These are phyloP conservation scores for Betta splendens DNA, from an alignment of 2,797 vertebrate species.

Conservation along the genomic window DNA sequence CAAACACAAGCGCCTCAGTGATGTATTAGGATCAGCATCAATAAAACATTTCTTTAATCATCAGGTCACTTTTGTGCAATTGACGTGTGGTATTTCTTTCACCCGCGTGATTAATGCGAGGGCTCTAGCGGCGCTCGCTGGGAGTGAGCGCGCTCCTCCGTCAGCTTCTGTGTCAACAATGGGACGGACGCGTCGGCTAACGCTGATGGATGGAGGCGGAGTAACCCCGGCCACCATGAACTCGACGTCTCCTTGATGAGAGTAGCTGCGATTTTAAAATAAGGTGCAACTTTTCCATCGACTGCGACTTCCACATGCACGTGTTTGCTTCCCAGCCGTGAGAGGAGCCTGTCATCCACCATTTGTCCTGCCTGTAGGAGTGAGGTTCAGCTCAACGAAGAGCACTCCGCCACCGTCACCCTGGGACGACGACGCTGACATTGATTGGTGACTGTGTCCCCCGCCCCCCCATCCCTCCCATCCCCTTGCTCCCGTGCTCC, in stretches of 20 bases:
- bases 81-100: background rate
- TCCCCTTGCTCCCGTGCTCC: conserved; percentile 70
- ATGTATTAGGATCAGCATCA: too few relatives aligned
- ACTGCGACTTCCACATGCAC: conserved; percentile 19
- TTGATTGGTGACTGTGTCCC: conserved; percentile 79
- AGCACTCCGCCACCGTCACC: conserved; percentile 66
- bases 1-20: too few relatives aligned
- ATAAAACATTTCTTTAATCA: conserved; percentile 1
- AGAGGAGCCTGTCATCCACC: conserved; percentile 65
- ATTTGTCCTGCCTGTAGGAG: conserved; percentile 57
- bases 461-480: conserved; percentile 55
- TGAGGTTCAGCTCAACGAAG: conserved; percentile 68
- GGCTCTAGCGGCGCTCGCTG: background rate
- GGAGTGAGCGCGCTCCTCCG: background rate
- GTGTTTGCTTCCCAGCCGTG: conserved; percentile 39
- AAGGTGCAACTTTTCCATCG: conserved; percentile 9
- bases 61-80: conserved; percentile 4
- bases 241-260: background rate
- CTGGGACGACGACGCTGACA: conserved; percentile 75
- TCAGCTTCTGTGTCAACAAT: background rate
- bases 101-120: background rate
- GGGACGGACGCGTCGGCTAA: background rate
- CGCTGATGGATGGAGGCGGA: background rate
- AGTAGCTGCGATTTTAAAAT: background rate
- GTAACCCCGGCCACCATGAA: background rate